Base-by-base conservation (phyloP, 2,113 vertebrate genomes). In the Coturnix japonica region DNA sequence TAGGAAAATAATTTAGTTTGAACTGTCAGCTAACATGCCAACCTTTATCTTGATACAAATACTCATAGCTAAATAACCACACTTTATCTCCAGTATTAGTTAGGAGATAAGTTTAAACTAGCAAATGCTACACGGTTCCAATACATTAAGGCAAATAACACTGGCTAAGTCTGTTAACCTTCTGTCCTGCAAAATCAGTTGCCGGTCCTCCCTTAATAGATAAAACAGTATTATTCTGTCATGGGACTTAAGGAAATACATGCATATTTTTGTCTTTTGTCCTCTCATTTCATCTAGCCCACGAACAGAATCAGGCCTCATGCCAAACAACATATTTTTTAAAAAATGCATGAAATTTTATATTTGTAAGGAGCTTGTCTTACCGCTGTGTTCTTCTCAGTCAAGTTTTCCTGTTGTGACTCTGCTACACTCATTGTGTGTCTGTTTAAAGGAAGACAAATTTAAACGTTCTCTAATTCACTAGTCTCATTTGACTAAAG, bases 401-500 rank as follows among this genome's bases (percentile, higher is more conserved):
- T 91, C 56, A 95, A 89, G 81, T 96, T 96, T 95, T 95, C 93
- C 23, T 28, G 75, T 86, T 91, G 95, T 90, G 93, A 54, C 70
- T 96, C 85, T 30, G 94, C 94, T 94, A 93, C 86, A 63, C 71
- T 95, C 92, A 95, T 96, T 93, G 94, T 54, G 33, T 78, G 82
- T 9, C n/a, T 93, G 85, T 90, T 95, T 95, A 95, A 95, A 96
- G 90, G 87, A 96, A 95, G 96, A 89, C 59, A 96, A 89, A 96
- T 96, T 95, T 95, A 90, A 96, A 95, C 85, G 61, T 96, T 97
- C 95, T 96, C 96, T 93, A 96, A 96, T 95, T 97, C 88, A 54
- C 91, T 91, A 84, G 95, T 96, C 95, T 96, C 95, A 86, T 97
- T 97, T 97, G 96, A 92, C 97, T 97, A 96, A 97, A 96, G 96